A percentile compares a stretch with the other conserved stretches of the same genome.
Conservation (phyloP, 2,888 invertebrate species). For the Pegoplata infirma region DNA sequence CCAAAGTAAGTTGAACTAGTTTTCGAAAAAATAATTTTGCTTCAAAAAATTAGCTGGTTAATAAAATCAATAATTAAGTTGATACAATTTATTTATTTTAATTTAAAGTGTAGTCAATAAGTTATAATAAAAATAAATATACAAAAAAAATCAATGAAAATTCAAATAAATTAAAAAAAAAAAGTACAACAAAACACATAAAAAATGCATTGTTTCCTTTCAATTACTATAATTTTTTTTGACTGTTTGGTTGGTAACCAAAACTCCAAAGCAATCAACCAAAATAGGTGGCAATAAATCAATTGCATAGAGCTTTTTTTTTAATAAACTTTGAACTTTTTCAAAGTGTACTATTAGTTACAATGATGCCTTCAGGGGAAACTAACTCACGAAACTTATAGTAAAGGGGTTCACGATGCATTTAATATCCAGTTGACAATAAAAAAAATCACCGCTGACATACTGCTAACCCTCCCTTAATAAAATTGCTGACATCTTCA, state of each 20-base stretch:
- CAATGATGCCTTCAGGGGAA: constrained; percentile 14
- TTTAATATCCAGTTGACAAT: no score
- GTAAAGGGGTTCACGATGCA: no score
- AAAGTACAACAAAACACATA: constrained; percentile 29
- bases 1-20: no score
- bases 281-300: constrained; percentile 42
- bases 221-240: constrained; percentile 17
- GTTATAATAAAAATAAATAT: constrained; percentile 34
- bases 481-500: no score
- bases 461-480: no score
- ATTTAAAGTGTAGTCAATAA: constrained; percentile 33
- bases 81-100: constrained; percentile 30
- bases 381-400: constrained; percentile 2
- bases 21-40: no score
- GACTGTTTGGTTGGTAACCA: neutral
- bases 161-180: constrained; percentile 9
- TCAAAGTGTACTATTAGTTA: constrained; percentile 19
- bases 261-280: neutral
- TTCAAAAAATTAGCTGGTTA: no score
- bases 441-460: no score
- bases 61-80: constrained; percentile 56
- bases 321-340: constrained; percentile 49
- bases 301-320: constrained; percentile 3
- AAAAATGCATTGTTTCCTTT: constrained; percentile 44
- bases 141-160: constrained; percentile 48